Conservation (phyloP, 2,113 vertebrate species). For the Platysternon megacephalum region DNA sequence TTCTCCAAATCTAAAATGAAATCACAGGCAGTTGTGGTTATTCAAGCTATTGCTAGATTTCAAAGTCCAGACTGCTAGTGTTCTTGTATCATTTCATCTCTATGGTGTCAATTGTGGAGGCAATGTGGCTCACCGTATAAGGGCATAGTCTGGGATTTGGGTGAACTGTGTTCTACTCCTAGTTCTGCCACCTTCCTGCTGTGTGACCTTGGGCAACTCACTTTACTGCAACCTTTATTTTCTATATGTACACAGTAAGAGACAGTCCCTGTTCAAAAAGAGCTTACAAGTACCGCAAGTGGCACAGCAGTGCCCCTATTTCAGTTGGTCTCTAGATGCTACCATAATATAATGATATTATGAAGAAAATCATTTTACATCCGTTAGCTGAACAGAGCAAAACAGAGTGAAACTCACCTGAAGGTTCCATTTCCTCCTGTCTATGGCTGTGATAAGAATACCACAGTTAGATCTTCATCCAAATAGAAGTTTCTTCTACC, state of each 20-base stretch:
- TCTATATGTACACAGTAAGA: fast-evolving
- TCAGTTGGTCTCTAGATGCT: background rate
- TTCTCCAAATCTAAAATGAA: background rate
- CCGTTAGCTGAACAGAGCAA: background rate
- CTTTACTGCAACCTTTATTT: background rate
- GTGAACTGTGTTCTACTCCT: background rate
- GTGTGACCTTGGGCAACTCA: background rate
- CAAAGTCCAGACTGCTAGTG: background rate
- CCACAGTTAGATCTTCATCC: too few species aligned
- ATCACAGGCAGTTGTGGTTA: conserved; percentile 39
- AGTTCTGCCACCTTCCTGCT: background rate
- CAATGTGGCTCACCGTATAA: background rate
- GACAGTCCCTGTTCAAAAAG: background rate
- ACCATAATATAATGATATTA: background rate
- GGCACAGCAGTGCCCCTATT: background rate
- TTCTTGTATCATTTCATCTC: background rate
- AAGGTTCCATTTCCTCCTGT: background rate
- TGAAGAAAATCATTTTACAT: background rate
- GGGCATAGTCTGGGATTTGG: background rate
- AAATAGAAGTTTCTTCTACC: too few species aligned
- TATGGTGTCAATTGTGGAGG: conserved; percentile 24
- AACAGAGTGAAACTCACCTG: background rate
- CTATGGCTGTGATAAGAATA: background rate
- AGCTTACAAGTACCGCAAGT: background rate
- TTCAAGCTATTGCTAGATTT: conserved; percentile 1